phyloP scores from a whole-genome alignment of 2,888 invertebrate genomes.

The Amphipyra tragopoginis region DNA sequence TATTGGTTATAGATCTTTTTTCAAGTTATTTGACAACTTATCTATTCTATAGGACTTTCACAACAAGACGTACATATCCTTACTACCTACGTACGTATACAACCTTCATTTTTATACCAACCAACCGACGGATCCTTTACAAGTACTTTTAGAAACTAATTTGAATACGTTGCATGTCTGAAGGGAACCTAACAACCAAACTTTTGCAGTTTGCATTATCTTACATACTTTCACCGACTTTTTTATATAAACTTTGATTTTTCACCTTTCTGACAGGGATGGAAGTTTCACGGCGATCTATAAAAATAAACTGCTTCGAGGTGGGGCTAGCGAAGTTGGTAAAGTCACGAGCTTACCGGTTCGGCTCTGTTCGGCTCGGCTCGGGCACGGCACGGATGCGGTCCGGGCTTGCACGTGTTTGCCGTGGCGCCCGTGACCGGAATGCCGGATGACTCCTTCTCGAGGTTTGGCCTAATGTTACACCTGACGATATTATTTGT shows the following conservation, averaged over 20 bases:
- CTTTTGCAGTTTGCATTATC: slow-evolving; percentile 64
- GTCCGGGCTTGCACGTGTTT: slow-evolving; percentile 28
- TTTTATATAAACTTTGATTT: slow-evolving; percentile 64
- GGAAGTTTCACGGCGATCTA: slow-evolving; percentile 61
- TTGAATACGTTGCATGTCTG: slow-evolving; percentile 61
- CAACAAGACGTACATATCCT: neutral
- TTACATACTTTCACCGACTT: slow-evolving; percentile 54
- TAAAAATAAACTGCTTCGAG: slow-evolving; percentile 63
- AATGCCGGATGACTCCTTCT: slow-evolving; percentile 33
- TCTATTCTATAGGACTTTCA: neutral
- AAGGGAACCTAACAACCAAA: slow-evolving; percentile 61
- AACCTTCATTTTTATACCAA: slow-evolving; percentile 22
- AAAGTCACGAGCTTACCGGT: slow-evolving; percentile 44
- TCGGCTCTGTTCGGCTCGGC: slow-evolving; percentile 19
- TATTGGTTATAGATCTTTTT: no score
- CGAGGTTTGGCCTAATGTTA: slow-evolving; percentile 40
- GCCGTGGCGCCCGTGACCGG: slow-evolving; percentile 47
- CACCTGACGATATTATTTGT: slow-evolving; percentile 57
- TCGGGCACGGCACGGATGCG: slow-evolving; percentile 36
- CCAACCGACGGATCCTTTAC: slow-evolving; percentile 29
- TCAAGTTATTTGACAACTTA: no score
- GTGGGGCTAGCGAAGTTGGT: slow-evolving; percentile 48
- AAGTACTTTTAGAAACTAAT: slow-evolving; percentile 55
- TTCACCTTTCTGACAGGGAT: slow-evolving; percentile 62
- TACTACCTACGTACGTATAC: slow-evolving; percentile 2